Conservation (phyloP, 1,140 invertebrate species). For the Hylyphantes graminicola region DNA sequence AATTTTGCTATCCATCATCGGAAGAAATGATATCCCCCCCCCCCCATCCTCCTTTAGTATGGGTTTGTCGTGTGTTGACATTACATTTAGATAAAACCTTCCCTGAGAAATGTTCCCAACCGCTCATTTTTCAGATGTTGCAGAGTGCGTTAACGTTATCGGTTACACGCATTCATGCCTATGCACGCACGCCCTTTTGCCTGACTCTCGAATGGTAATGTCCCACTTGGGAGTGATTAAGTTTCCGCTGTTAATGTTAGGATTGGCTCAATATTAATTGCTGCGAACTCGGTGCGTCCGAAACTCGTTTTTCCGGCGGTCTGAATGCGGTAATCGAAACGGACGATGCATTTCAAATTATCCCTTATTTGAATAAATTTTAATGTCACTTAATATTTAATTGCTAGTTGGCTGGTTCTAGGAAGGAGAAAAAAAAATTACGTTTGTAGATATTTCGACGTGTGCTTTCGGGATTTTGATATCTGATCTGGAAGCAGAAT, state of each 20-base stretch:
- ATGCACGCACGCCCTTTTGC: constrained; percentile 3
- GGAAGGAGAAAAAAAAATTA: too few species aligned
- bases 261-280: constrained; percentile 17
- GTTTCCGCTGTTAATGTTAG: constrained; percentile 13
- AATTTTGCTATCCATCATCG: constrained; percentile 38
- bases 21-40: not conserved
- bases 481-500: too few species aligned
- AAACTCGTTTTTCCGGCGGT: too few species aligned
- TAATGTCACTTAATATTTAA: too few species aligned
- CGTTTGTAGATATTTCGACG: too few species aligned
- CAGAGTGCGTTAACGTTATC: constrained; percentile 10
- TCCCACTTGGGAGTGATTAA: constrained; percentile 3
- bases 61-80: constrained; percentile 28
- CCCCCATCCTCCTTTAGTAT: not conserved
- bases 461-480: too few species aligned
- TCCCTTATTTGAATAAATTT: too few species aligned
- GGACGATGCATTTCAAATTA: too few species aligned
- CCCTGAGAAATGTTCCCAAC: constrained; percentile 23
- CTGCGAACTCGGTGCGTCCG: not conserved
- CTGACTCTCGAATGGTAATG: constrained; percentile 7
- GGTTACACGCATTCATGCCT: constrained; percentile 26
- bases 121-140: constrained; percentile 22
- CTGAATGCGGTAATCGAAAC: too few species aligned
- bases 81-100: constrained; percentile 17
- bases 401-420: too few species aligned